Evolutionary conservation across 2,888 invertebrate genomes (phyloP), one percentile per base, ranked within the genome.

Genomic region (Carcina quercana): DNA sequence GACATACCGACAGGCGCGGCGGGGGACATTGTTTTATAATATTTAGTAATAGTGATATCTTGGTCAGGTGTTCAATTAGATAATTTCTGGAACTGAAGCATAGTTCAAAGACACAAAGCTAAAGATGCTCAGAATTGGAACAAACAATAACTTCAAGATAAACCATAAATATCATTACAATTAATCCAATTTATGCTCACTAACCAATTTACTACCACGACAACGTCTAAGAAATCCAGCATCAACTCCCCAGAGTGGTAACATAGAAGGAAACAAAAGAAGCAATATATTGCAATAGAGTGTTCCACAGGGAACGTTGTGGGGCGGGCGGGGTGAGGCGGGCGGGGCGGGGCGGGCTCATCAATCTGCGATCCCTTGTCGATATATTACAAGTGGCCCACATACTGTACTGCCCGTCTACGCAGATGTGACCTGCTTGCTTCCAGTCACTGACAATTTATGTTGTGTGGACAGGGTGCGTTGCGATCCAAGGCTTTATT

Each of bases 321-420:
- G 5, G 40, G 33, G 35, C 29, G 48, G 38, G 45, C 36, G 51
- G 50, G 47, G 49, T 50, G 38, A 50, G 32, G 34, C 29, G 19
- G 36, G 36, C 15, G 38, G 30, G 36, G 15, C 40, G 40, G 42
- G 47, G 34, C 45, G 33, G 43, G 34, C 58, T 61, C 76, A 79
- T 79, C 78, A 76, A 78, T 79, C 78, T 76, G 60, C 53, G 52
- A 47, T 59, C 62, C 68, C 59, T 55, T 63, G 68, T 70, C 73
- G 73, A 74, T 72, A 63, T 62, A 63, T 68, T 66, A 59, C 62
- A 52, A 69, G 63, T 67, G 66, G 54, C 66, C 69, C 65, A 72
- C 68, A 71, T 69, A 66, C 60, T 44, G 56, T 50, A 56, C 52
- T 53, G 50, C 46, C 53, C 55, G 50, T 50, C 51, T 8, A 62